A percentile compares a stretch with the other conserved stretches of the same genome.
Conservation (phyloP, 1,140 invertebrate species). For the Pemphigus obesinymphae region DNA sequence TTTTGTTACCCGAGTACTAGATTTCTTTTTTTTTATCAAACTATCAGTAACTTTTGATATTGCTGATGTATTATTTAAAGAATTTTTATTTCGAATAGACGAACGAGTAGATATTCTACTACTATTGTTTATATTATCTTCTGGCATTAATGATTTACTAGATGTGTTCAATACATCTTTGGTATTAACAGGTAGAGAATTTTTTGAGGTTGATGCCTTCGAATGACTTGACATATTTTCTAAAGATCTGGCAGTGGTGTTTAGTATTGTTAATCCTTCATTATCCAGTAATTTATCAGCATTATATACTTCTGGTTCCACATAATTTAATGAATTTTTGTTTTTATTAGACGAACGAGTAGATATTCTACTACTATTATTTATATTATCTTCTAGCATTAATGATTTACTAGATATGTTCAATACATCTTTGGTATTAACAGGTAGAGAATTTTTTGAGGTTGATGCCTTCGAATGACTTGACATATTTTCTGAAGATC, state of each 20-base stretch:
- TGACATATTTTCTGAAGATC: not conserved
- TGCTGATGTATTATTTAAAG: not conserved
- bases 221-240: not conserved
- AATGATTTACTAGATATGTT: not conserved
- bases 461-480: not conserved
- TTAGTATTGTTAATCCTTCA: not conserved
- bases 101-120: not conserved
- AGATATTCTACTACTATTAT: not conserved
- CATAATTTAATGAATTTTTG: not conserved
- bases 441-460: not conserved
- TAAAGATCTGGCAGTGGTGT: not conserved
- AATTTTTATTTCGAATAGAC: not conserved
- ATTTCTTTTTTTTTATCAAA: not conserved
- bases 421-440: not conserved
- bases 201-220: not conserved
- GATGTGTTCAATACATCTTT: not conserved
- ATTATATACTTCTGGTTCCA: not conserved
- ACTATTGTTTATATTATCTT: not conserved
- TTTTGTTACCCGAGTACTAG: not conserved
- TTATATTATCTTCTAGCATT: not conserved
- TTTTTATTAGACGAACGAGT: not conserved
- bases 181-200: not conserved
- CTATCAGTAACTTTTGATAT: not conserved
- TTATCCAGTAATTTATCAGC: not conserved
- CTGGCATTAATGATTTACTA: not conserved